Evolutionary conservation across 2,797 vertebrate genomes (phyloP).

Genomic region (Nasua narica): DNA sequence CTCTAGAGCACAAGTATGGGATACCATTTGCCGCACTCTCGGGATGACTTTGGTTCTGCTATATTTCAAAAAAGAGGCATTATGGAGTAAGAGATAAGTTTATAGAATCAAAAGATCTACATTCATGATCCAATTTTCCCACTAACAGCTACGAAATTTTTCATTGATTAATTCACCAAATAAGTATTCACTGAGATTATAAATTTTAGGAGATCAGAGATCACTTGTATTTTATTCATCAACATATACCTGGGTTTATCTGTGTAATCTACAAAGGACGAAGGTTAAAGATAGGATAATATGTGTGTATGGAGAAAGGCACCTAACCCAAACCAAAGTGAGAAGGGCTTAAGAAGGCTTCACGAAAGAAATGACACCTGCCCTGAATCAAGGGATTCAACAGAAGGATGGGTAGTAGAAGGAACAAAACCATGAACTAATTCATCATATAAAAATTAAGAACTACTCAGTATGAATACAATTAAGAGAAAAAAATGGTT

Average conservation of each 20-base stretch:
- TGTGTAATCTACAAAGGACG: background rate
- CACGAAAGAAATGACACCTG: background rate
- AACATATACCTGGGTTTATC: background rate
- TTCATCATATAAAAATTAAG: background rate
- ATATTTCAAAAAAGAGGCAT: background rate
- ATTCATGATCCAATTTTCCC: background rate
- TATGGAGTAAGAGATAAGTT: background rate
- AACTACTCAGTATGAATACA: background rate
- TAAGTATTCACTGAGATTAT: background rate
- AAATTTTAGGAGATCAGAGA: conserved; percentile 9
- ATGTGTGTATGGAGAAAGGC: background rate
- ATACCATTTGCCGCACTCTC: background rate
- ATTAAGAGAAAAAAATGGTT: background rate
- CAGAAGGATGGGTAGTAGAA: background rate
- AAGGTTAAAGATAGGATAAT: background rate
- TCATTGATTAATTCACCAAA: background rate
- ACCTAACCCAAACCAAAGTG: background rate
- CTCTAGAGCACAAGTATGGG: background rate
- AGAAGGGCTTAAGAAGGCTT: background rate
- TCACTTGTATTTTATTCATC: background rate
- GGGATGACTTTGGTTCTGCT: background rate
- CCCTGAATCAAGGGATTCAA: background rate
- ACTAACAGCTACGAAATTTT: background rate
- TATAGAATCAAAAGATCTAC: background rate
- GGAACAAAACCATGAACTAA: background rate